These are phyloP conservation scores for Drosophila oshimai DNA, from an alignment of 1,140 invertebrate species.

Conservation along the genomic window DNA sequence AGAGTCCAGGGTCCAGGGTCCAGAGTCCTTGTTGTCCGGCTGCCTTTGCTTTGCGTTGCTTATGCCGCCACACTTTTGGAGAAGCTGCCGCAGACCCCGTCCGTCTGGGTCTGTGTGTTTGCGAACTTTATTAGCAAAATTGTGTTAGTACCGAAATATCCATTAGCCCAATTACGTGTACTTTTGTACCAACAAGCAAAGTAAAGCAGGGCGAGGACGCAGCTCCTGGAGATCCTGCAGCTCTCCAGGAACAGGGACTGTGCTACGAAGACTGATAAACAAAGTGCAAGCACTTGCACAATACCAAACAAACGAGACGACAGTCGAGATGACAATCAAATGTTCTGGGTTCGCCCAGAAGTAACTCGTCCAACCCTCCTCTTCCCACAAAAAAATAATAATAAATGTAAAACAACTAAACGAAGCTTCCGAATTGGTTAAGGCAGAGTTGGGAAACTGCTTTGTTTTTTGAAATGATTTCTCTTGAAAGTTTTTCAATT, in stretches of 20 bases:
- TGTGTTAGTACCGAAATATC: conserved; percentile 80
- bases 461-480: conserved; percentile 22
- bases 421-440: conserved; percentile 1
- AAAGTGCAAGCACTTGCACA: conserved; percentile 63
- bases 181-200: conserved; percentile 56
- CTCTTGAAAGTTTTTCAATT: conserved; percentile 11
- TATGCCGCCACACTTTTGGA: conserved; percentile 40
- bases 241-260: conserved; percentile 4
- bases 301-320: conserved; percentile 54
- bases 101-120: conserved; percentile 52
- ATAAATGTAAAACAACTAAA: conserved; percentile 31
- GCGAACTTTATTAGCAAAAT: conserved; percentile 80
- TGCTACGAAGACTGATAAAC: conserved; percentile 46
- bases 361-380: conserved; percentile 2
- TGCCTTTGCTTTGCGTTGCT: conserved; percentile 26
- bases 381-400: conserved; percentile 16
- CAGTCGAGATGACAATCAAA: conserved; percentile 37
- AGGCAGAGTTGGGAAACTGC: not conserved
- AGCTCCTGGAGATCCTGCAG: conserved; percentile 15
- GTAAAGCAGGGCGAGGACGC: conserved; percentile 2
- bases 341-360: conserved; percentile 13
- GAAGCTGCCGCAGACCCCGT: conserved; percentile 3
- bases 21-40: not conserved
- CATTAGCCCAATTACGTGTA: conserved; percentile 80
- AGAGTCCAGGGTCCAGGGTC: not conserved